These are phyloP conservation scores for Eumerus sabulonum DNA, from an alignment of 2,888 invertebrate species.

Conservation along the genomic window DNA sequence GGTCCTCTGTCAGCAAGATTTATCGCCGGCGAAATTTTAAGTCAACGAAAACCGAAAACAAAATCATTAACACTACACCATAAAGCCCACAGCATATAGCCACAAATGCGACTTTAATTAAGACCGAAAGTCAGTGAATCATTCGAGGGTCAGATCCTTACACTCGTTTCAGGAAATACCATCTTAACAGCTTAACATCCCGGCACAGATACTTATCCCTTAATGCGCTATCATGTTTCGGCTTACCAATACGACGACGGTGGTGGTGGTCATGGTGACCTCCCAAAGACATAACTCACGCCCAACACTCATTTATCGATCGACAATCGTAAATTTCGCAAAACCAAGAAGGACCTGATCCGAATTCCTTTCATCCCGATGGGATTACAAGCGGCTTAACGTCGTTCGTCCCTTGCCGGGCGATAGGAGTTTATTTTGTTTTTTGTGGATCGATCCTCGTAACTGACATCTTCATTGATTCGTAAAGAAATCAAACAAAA, in stretches of 20 bases:
- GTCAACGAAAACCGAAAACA: neutral
- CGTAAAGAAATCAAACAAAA: slow-evolving; percentile 31
- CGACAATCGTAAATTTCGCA: slow-evolving; percentile 56
- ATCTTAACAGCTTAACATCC: neutral
- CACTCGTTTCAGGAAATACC: slow-evolving; percentile 26
- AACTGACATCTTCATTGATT: slow-evolving; percentile 59
- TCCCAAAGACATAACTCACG: slow-evolving; percentile 55
- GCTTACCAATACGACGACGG: slow-evolving; percentile 17
- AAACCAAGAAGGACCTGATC: slow-evolving; percentile 25
- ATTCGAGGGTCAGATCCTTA: slow-evolving; percentile 37
- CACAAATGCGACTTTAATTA: slow-evolving; percentile 56
- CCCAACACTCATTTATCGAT: slow-evolving; percentile 62
- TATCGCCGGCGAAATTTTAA: too few relatives aligned
- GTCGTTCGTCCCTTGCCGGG: too few relatives aligned
- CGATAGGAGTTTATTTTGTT: too few relatives aligned
- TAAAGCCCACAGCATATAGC: slow-evolving; percentile 7
- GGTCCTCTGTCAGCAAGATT: too few relatives aligned
- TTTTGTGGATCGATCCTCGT: too few relatives aligned
- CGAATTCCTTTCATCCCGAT: slow-evolving; percentile 23
- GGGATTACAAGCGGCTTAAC: neutral
- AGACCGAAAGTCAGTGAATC: slow-evolving; percentile 31
- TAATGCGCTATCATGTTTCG: slow-evolving; percentile 53
- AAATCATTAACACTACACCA: slow-evolving; percentile 38
- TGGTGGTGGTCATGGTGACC: slow-evolving; percentile 1
- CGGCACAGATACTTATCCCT: neutral